These are phyloP conservation scores for Leucophora obtusa DNA, from an alignment of 2,888 invertebrate species.

Conservation along the genomic window DNA sequence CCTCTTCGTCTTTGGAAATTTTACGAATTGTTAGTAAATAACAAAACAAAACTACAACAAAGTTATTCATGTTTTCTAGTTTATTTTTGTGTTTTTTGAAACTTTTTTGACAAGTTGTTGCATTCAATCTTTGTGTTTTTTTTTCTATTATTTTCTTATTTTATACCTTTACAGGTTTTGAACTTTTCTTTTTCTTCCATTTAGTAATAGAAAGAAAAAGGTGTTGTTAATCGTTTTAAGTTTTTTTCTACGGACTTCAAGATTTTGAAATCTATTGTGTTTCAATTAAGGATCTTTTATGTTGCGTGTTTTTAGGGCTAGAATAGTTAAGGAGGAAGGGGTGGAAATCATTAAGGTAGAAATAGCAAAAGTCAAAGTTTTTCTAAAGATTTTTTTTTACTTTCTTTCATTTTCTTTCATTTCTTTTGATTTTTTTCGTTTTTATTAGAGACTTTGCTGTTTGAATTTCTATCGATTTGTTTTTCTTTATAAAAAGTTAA, in stretches of 20 bases:
- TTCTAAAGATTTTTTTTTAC: not conserved
- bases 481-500: slow-evolving; percentile 25
- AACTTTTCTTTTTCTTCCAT: not conserved
- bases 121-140: slow-evolving; percentile 3
- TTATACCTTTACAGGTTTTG: slow-evolving; percentile 5
- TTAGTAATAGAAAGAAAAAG: slow-evolving; percentile 2
- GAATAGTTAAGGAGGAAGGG: not conserved
- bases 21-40: not conserved
- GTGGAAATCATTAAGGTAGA: slow-evolving; percentile 2
- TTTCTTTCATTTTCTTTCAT: too few species aligned
- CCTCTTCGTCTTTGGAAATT: not conserved
- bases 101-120: slow-evolving; percentile 20
- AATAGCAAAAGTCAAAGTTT: slow-evolving; percentile 31
- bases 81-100: not conserved
- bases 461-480: not conserved
- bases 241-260: not conserved
- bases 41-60: not conserved
- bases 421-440: not conserved
- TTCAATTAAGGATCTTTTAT: slow-evolving; percentile 45
- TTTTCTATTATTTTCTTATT: not conserved
- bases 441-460: slow-evolving; percentile 6
- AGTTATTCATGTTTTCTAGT: slow-evolving; percentile 15
- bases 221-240: slow-evolving; percentile 35
- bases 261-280: slow-evolving; percentile 33
- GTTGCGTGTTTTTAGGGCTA: not conserved